Percentiles rank a stretch among this genome's conserved stretches.
These are phyloP conservation scores for Craseonycteris thonglongyai DNA, from an alignment of 2,113 vertebrate species.

Conservation along the genomic window DNA sequence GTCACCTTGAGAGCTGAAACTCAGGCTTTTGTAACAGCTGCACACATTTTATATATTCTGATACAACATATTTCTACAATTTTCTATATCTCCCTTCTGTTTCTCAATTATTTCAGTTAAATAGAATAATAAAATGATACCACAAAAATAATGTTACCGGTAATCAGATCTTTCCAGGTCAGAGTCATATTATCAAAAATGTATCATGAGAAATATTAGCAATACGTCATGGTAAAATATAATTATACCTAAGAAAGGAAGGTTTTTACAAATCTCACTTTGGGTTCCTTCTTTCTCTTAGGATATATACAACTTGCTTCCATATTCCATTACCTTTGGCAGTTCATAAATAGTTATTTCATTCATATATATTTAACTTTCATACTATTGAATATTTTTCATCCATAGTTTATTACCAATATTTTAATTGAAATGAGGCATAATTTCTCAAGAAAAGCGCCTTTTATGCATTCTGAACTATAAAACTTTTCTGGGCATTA, in stretches of 20 bases:
- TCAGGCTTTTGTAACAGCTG: not conserved
- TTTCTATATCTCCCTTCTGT: not conserved
- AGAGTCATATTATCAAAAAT: not conserved
- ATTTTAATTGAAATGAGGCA: not conserved
- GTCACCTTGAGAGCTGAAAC: slow-evolving; percentile 36
- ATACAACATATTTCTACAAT: not conserved
- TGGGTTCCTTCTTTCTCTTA: not conserved
- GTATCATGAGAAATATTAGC: too few species aligned
- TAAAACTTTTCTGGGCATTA: not conserved
- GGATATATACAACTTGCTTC: not conserved
- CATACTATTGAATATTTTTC: not conserved
- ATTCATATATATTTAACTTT: not conserved
- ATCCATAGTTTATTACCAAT: not conserved
- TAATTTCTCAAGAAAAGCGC: not conserved
- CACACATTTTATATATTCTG: not conserved
- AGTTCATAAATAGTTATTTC: not conserved
- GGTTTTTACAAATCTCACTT: not conserved
- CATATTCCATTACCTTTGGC: not conserved
- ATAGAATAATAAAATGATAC: not conserved
- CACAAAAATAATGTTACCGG: not conserved
- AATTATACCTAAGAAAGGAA: not conserved
- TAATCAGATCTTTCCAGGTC: not conserved
- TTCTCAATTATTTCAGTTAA: not conserved
- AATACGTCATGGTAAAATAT: not conserved
- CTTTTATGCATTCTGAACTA: not conserved